Percentiles rank a stretch among this genome's conserved stretches.
These are phyloP conservation scores for Probosciger aterrimus DNA, from an alignment of 2,113 vertebrate species.

Conservation along the genomic window DNA sequence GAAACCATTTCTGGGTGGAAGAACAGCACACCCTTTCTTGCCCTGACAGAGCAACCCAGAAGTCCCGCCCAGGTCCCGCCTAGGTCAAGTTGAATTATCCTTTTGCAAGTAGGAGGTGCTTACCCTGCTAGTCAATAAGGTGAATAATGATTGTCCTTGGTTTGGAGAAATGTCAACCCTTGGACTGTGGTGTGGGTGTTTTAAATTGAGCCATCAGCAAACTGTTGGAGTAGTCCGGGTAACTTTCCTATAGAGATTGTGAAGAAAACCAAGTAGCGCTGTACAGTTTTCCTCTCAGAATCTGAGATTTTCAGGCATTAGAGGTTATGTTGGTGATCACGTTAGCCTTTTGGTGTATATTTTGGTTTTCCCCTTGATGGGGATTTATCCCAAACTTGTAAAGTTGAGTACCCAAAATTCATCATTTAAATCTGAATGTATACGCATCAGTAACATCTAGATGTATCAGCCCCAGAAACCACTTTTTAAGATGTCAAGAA, in stretches of 20 bases:
- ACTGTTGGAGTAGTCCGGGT: neutral
- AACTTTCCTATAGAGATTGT: neutral
- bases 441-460: fast-evolving
- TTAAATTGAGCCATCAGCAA: neutral
- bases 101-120: neutral
- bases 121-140: neutral
- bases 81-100: neutral
- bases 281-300: neutral
- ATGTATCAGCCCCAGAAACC: neutral
- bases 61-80: neutral
- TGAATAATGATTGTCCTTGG: neutral
- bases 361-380: neutral
- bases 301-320: neutral
- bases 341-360: neutral
- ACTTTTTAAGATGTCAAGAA: neutral
- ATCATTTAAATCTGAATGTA: neutral
- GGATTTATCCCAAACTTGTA: neutral
- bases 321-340: neutral
- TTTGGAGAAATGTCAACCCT: neutral
- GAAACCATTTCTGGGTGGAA: neutral
- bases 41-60: neutral
- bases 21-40: neutral
- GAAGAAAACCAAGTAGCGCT: neutral
- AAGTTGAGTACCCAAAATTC: neutral
- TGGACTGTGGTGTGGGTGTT: neutral